phyloP scores from a whole-genome alignment of 2,797 vertebrate species.

The Geotrypetes seraphini region DNA sequence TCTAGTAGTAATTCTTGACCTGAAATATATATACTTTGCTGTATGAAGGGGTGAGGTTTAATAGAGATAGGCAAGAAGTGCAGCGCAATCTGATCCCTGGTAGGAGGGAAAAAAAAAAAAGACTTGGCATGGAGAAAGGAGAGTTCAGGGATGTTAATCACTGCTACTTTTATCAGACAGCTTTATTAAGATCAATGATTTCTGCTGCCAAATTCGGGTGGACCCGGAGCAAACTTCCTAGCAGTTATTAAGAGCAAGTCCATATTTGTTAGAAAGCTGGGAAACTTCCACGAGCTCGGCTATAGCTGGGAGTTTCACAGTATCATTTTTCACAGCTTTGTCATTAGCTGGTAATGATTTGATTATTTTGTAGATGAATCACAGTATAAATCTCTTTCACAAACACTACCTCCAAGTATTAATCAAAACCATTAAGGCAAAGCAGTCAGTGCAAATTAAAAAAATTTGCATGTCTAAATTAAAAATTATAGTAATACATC shows the following conservation, averaged over 20 bases:
- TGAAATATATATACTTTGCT: no score
- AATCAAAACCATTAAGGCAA: slow-evolving; percentile 97
- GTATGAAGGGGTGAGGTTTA: slow-evolving; percentile 20
- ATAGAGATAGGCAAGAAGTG: slow-evolving; percentile 22
- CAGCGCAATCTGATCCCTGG: slow-evolving; percentile 27
- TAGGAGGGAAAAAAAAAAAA: no score
- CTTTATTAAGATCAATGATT: slow-evolving; percentile 76
- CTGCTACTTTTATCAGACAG: slow-evolving; percentile 65
- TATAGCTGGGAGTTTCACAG: slow-evolving; percentile 67
- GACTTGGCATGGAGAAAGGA: slow-evolving; percentile 18
- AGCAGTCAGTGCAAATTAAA: slow-evolving; percentile 88
- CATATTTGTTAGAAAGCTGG: slow-evolving; percentile 71
- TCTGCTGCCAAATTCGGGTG: slow-evolving; percentile 67
- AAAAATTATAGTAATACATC: slow-evolving; percentile 89
- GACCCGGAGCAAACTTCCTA: slow-evolving; percentile 65
- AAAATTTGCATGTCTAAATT: slow-evolving; percentile 90
- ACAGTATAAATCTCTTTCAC: slow-evolving; percentile 96
- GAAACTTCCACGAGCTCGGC: slow-evolving; percentile 61
- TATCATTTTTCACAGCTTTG: slow-evolving; percentile 90
- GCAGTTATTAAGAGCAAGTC: slow-evolving; percentile 70
- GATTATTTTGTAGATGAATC: slow-evolving; percentile 99
- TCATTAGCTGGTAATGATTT: slow-evolving; percentile 99
- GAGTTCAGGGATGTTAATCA: slow-evolving; percentile 70
- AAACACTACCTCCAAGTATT: slow-evolving; percentile 92
- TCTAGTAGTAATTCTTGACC: no score